Base-by-base conservation (phyloP, 2,888 invertebrate genomes). In the Eilema depressum region DNA sequence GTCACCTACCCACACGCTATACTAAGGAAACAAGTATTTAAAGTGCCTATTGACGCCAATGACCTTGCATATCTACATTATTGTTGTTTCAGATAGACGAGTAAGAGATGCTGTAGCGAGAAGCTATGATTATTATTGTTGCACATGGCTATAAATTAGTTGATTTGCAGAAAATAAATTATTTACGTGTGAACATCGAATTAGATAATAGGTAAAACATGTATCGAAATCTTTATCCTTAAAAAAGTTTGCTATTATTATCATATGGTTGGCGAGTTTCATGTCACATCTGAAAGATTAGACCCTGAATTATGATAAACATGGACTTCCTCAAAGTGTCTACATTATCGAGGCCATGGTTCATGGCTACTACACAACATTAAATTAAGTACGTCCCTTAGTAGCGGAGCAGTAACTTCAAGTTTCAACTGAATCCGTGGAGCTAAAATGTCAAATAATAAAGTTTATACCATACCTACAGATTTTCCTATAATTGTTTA, bases 1-100 rank as follows among this genome's bases (percentile, higher is more conserved):
- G 77, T 75, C 74, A 70, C 53, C 68, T 74, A 70, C 81, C 81
- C 69, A 82, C 81, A 81, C 71, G 66, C 26, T 25, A 69, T 64
- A 69, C 30, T 70, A 68, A 77, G 69, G 75, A 74, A 74, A 70
- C 73, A 71, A 71, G 71, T 66, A 74, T 68, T 68, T 75, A 70
- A 57, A 75, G 11, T 57, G 66, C 23, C 23, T 3, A 5, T 33
- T 57, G 25, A 17, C 20, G n/a, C 14, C 53, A 28, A n/a, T 56
- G 30, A 23, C 64, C 56, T 56, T 56, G 64, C 23, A 56, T 53
- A 30, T 23, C 23, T 7, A 3, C 53, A 30, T 53, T 30, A n/a
- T 14, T 53, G 11, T 64, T 28, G 17, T 33, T 41, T 41, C 47
- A 20, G 25, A 23, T 33, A 23, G n/a, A n/a, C 30, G 30, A 12